A percentile compares a stretch with the other conserved stretches of the same genome.
Conservation (phyloP, 2,113 vertebrate species). For the Sinocyclocheilus rhinocerous region DNA sequence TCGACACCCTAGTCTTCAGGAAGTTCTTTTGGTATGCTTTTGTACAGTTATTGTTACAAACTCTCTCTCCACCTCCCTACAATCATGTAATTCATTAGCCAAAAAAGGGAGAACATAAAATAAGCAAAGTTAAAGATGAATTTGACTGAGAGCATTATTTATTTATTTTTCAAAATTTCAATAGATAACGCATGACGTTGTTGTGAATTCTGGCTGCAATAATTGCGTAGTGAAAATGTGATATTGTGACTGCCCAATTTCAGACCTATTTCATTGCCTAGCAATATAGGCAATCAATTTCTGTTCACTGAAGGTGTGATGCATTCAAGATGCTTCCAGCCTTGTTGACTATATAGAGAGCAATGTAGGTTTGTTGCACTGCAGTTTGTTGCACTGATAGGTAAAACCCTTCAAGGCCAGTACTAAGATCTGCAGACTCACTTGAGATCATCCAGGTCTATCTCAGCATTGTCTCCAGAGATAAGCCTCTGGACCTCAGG, state of each 20-base stretch:
- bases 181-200: neutral
- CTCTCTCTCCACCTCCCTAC: neutral
- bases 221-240: neutral
- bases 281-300: neutral
- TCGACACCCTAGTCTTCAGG: too few relatives aligned
- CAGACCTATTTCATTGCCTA: neutral
- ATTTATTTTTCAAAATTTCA: too few relatives aligned
- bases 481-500: conserved; percentile 95
- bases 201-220: neutral
- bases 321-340: neutral
- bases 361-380: neutral
- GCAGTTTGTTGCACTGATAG: too few relatives aligned
- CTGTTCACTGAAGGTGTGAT: neutral
- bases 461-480: conserved; percentile 96
- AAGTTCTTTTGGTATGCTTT: too few relatives aligned
- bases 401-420: neutral
- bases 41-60: neutral
- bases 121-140: too few relatives aligned
- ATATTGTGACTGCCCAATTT: neutral
- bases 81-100: too few relatives aligned
- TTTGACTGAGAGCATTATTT: too few relatives aligned
- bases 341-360: neutral
- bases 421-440: conserved; percentile 68
- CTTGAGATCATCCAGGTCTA: conserved; percentile 97
- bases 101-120: too few relatives aligned